Conservation (phyloP, 2,113 vertebrate genomes). For the Stigmatopora argus region DNA sequence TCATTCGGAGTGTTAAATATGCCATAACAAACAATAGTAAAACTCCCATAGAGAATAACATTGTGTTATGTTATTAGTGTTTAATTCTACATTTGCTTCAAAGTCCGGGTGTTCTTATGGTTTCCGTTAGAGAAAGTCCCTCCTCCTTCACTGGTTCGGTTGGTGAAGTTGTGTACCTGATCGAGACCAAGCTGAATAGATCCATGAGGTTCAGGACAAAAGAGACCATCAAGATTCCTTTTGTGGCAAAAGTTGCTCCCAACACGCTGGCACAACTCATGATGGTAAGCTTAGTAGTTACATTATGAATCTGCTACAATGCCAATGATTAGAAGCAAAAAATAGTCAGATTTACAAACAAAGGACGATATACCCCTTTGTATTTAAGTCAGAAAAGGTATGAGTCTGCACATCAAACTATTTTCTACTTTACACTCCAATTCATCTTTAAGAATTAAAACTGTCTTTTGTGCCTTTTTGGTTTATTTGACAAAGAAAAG, state of each 20-base stretch:
- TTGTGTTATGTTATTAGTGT: neutral
- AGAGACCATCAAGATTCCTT: slow-evolving; percentile 44
- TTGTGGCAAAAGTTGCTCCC: slow-evolving; percentile 29
- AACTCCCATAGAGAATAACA: neutral
- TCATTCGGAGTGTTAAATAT: neutral
- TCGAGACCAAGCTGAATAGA: slow-evolving; percentile 58
- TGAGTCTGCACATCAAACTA: too few relatives aligned
- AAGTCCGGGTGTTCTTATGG: neutral
- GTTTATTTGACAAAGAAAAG: too few relatives aligned
- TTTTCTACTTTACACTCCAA: too few relatives aligned
- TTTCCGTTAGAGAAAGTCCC: slow-evolving; percentile 51
- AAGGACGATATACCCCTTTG: too few relatives aligned
- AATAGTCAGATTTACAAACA: neutral
- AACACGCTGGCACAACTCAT: slow-evolving; percentile 24
- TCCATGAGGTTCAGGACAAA: slow-evolving; percentile 55
- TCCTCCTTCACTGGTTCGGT: slow-evolving; percentile 43
- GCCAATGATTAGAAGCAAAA: neutral
- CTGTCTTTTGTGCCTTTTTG: too few relatives aligned
- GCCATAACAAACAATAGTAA: neutral
- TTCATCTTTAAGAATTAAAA: too few relatives aligned
- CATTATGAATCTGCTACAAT: too few relatives aligned
- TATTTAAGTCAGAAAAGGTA: too few relatives aligned
- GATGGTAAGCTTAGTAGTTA: slow-evolving; percentile 32
- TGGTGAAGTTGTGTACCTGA: slow-evolving; percentile 60
- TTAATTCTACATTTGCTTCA: neutral